Conservation (phyloP, 1,140 invertebrate species). For the Nasonia vitripennis region DNA sequence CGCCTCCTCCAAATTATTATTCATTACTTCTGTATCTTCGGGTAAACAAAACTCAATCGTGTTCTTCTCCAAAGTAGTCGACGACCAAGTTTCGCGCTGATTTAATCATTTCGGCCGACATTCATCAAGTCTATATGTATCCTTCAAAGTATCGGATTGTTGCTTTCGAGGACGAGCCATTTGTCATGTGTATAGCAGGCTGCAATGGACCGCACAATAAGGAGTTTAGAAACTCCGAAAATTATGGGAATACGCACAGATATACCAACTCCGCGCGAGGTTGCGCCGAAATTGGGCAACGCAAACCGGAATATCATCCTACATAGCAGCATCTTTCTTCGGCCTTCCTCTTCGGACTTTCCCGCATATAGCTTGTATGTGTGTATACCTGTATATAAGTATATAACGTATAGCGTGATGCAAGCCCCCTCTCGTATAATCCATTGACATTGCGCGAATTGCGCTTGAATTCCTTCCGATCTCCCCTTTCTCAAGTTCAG, state of each 20-base stretch:
- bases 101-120: no score
- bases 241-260: background rate
- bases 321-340: conserved; percentile 42
- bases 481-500: conserved; percentile 33
- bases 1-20: background rate
- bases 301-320: conserved; percentile 32
- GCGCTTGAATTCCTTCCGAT: conserved; percentile 14
- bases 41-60: conserved; percentile 32
- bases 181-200: background rate
- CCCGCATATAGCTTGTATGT: background rate
- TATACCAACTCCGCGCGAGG: background rate
- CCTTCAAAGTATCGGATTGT: no score
- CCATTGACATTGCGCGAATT: conserved; percentile 35
- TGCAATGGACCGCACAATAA: background rate
- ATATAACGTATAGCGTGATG: background rate
- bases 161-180: background rate
- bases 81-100: no score
- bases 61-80: no score
- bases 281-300: conserved; percentile 27
- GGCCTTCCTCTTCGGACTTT: conserved; percentile 40
- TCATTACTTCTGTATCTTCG: background rate
- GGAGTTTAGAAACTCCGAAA: background rate
- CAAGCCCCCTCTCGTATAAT: conserved; percentile 37
- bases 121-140: no score
- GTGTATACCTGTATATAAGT: background rate